These are phyloP conservation scores for Hiodon tergisus DNA, from an alignment of 2,113 vertebrate genomes.

Conservation along the genomic window DNA sequence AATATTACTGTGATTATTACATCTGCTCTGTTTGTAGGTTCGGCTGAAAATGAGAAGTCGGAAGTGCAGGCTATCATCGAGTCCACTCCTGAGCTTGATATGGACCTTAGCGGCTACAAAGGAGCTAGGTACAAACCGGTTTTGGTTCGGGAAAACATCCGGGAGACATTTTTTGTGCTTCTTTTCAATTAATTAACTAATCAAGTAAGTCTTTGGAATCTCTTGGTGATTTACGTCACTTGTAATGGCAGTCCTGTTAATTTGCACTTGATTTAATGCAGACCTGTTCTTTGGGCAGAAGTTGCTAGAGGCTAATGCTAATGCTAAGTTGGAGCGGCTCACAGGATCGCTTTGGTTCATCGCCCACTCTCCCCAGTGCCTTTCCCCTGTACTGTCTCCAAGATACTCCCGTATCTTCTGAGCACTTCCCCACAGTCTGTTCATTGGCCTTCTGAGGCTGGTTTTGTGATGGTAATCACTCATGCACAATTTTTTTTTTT, in stretches of 20 bases:
- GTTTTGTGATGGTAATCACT: neutral
- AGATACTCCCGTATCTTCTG: neutral
- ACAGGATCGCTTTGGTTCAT: too few relatives aligned
- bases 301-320: too few relatives aligned
- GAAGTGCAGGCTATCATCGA: conserved; percentile 97
- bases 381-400: neutral
- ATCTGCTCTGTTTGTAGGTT: conserved; percentile 51
- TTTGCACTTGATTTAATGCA: too few relatives aligned
- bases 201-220: too few relatives aligned
- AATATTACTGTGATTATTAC: neutral
- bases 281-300: too few relatives aligned
- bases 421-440: neutral
- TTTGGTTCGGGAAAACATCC: neutral
- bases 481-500: neutral
- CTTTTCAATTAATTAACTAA: too few relatives aligned
- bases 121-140: conserved; percentile 72
- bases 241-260: too few relatives aligned
- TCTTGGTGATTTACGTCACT: too few relatives aligned
- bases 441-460: neutral
- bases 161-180: neutral
- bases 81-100: conserved; percentile 94
- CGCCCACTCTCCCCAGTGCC: too few relatives aligned
- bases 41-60: conserved; percentile 77
- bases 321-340: too few relatives aligned
- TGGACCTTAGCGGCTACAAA: conserved; percentile 83